Evolutionary conservation across 2,797 vertebrate species (phyloP).

Genomic region (Ctenopoma multispine): DNA sequence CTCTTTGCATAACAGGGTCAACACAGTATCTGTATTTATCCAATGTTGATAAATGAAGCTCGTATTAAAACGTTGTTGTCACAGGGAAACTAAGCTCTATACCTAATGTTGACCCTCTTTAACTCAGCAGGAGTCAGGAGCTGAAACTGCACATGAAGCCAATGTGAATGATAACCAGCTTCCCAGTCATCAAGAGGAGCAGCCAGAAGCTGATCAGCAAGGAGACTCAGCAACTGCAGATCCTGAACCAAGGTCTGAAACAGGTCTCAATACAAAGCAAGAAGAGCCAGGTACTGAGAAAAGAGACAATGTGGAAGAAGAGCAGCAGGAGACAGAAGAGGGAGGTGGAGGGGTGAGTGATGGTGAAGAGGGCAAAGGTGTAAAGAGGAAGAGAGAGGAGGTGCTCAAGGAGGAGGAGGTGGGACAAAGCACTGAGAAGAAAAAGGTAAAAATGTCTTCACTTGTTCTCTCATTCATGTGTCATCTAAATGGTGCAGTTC

Average conservation of each 20-base stretch:
- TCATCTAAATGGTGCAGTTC: no score
- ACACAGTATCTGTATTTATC: neutral
- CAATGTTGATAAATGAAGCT: neutral
- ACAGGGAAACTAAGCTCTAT: neutral
- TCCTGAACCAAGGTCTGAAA: constrained; percentile 8
- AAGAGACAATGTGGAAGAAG: constrained; percentile 9
- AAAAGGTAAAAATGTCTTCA: constrained; percentile 76
- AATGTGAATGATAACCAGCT: constrained; percentile 23
- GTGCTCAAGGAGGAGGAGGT: constrained; percentile 59
- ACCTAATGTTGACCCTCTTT: neutral
- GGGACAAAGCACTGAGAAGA: constrained; percentile 74
- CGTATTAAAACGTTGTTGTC: neutral
- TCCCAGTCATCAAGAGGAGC: constrained; percentile 44
- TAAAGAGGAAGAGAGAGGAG: constrained; percentile 81
- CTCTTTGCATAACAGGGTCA: neutral
- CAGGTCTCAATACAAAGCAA: neutral
- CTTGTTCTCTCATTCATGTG: neutral
- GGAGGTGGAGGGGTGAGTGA: constrained; percentile 27
- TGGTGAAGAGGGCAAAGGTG: constrained; percentile 71
- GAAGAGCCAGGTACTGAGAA: constrained; percentile 23
- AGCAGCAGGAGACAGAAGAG: constrained; percentile 24
- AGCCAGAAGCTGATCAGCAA: constrained; percentile 10
- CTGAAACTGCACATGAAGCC: constrained; percentile 47
- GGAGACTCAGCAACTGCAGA: constrained; percentile 19
- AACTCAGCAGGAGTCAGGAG: constrained; percentile 46